Conservation (phyloP, 1,140 invertebrate species). For the Melipona quadrifasciata region DNA sequence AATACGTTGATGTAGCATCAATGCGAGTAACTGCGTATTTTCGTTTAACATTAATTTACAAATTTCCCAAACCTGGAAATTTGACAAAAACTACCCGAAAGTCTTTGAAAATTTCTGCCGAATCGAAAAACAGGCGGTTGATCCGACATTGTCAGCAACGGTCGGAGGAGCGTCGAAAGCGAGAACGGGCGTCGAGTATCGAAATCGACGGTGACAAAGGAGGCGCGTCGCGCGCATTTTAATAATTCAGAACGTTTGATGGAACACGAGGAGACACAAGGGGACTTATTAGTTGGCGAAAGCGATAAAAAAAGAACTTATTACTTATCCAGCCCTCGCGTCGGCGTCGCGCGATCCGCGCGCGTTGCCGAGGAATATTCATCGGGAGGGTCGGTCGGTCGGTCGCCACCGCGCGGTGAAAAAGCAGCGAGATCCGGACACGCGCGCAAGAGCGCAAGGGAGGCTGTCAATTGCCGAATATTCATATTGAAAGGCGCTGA, state of each 20-base stretch:
- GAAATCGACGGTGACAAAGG: constrained; percentile 1
- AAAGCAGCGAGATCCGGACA: constrained; percentile 27
- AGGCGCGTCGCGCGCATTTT: constrained; percentile 55
- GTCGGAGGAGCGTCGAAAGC: not conserved
- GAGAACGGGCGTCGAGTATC: not conserved
- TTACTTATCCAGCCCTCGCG: constrained; percentile 76
- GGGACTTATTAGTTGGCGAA: constrained; percentile 78
- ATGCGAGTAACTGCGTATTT: not conserved
- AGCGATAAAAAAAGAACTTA: constrained; percentile 80
- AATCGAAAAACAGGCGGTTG: too few relatives aligned
- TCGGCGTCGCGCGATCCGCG: constrained; percentile 18
- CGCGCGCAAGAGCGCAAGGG: constrained; percentile 7
- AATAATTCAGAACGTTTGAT: constrained; percentile 79
- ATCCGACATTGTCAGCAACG: too few relatives aligned
- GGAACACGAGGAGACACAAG: constrained; percentile 60
- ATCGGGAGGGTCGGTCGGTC: constrained; percentile 19
- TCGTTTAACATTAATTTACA: not conserved
- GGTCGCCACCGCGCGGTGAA: constrained; percentile 33
- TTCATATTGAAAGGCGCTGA: constrained; percentile 77
- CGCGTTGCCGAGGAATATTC: constrained; percentile 53
- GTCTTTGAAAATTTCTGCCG: too few relatives aligned
- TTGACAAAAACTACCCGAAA: too few relatives aligned
- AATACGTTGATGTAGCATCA: too few relatives aligned
- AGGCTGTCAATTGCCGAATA: constrained; percentile 66
- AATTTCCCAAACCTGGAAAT: not conserved